Conservation (phyloP, 2,113 vertebrate species). For the Syngnathus typhle region DNA sequence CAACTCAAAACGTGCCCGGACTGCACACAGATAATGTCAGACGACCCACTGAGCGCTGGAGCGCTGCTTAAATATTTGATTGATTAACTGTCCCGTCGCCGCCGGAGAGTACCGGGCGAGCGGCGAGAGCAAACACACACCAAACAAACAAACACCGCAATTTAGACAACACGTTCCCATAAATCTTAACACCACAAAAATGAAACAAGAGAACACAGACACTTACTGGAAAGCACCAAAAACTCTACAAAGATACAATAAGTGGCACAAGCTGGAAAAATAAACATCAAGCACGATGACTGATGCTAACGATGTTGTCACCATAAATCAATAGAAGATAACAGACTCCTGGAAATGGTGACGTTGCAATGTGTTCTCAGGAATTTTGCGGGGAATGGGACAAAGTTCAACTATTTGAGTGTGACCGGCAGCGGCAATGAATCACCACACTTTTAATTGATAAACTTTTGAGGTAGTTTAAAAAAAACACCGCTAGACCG, state of each 20-base stretch:
- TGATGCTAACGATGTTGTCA: slow-evolving; percentile 29
- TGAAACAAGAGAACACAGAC: slow-evolving; percentile 49
- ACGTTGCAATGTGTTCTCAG: slow-evolving; percentile 12
- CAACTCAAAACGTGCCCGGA: slow-evolving; percentile 53
- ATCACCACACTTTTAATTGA: background rate
- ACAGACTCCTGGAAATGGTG: slow-evolving; percentile 29
- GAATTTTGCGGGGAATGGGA: background rate
- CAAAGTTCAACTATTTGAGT: background rate
- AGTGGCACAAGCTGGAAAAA: slow-evolving; percentile 34
- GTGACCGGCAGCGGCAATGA: background rate
- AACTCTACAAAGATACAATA: slow-evolving; percentile 37
- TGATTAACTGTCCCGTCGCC: slow-evolving; percentile 73
- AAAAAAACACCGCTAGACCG: too few species aligned
- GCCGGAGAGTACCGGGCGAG: slow-evolving; percentile 64
- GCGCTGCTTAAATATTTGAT: slow-evolving; percentile 78
- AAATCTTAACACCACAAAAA: slow-evolving; percentile 49
- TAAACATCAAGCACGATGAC: slow-evolving; percentile 35
- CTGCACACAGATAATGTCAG: slow-evolving; percentile 70
- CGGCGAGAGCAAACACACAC: slow-evolving; percentile 42
- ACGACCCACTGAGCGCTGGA: slow-evolving; percentile 70
- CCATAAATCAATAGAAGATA: slow-evolving; percentile 46
- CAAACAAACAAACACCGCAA: slow-evolving; percentile 63
- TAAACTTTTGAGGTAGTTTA: background rate
- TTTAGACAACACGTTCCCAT: slow-evolving; percentile 56
- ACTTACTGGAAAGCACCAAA: slow-evolving; percentile 32